Base-by-base conservation (phyloP, 2,888 invertebrate genomes). In the Drosophila mayaguana region DNA sequence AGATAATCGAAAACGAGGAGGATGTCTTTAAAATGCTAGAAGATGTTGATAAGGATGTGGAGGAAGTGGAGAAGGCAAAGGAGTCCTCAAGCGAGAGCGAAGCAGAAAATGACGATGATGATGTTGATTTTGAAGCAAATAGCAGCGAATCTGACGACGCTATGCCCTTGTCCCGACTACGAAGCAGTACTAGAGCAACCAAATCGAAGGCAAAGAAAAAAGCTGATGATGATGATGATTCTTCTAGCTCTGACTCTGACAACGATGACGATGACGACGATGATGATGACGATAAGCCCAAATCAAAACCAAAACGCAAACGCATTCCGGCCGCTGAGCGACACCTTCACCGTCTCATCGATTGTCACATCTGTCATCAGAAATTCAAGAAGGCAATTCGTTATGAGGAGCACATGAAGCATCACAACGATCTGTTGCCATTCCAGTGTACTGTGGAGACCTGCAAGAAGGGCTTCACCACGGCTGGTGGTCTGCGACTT, bases 381-480 rank as follows among this genome's bases (percentile, higher is more conserved):
- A 91, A 87, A 38, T 92, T 92, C 60, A 91, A 90, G 36, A 92
- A 92, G 61, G 78, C 82, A 7, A 83, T 86, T 40, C 85, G 91
- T 22, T 91, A 92, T 51, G 87, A 91, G 59, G 91, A 91, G 50
- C 92, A 92, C 20, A 92, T 91, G 92, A 91, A 91, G 36, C 88
- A 89, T 20, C 92, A 92, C 68, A 89, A 92, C 53, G 92, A 92
- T 72, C 82, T 91, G 16, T 67, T 91, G 51, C 91, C 92, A 20
- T 90, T 91, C 72, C 91, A 92, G 72, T 92, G 92, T 53, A 81
- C 82, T 7, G 87, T 91, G 5, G 91, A 90, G 43, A 84, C 80
- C 48, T 92, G 92, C 60, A 78, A 80, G 25, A 91, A 91, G 59
- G 90, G 92, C 2, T 92, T 92, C 38, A 90, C 91, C 16, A 92